These are phyloP conservation scores for Sisor rabdophorus DNA, from an alignment of 2,113 vertebrate species.

Conservation along the genomic window DNA sequence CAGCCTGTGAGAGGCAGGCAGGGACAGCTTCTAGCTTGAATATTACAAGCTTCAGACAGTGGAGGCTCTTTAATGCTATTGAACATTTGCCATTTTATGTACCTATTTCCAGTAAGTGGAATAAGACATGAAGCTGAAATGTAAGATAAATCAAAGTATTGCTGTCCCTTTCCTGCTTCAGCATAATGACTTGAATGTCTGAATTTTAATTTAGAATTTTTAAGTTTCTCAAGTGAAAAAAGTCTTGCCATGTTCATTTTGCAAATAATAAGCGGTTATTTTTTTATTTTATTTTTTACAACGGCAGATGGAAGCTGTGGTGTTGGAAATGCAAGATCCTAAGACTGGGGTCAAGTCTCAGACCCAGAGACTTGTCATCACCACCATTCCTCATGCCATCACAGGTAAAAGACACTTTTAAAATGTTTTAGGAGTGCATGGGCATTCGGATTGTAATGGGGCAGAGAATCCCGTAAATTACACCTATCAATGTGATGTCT, in stretches of 20 bases:
- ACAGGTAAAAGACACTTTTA: slow-evolving; percentile 70
- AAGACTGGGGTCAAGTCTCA: slow-evolving; percentile 81
- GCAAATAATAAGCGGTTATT: too few species aligned
- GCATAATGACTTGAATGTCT: too few species aligned
- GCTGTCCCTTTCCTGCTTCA: background rate
- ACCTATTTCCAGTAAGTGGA: background rate
- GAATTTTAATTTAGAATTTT: too few species aligned
- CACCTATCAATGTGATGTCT: too few species aligned
- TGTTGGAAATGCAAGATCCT: slow-evolving; percentile 94
- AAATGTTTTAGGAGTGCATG: background rate
- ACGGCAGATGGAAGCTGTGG: slow-evolving; percentile 77
- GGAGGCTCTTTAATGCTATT: background rate
- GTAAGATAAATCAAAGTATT: background rate
- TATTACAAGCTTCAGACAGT: slow-evolving; percentile 3
- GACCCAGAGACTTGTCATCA: slow-evolving; percentile 80
- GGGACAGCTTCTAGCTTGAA: slow-evolving; percentile 21
- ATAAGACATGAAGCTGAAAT: background rate
- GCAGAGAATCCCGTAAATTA: background rate
- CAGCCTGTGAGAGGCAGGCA: slow-evolving; percentile 25
- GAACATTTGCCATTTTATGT: background rate
- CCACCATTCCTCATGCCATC: slow-evolving; percentile 85
- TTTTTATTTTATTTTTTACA: too few species aligned
- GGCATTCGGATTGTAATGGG: background rate
- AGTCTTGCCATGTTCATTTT: too few species aligned
- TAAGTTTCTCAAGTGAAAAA: too few species aligned